Evolutionary conservation across 2,113 vertebrate species (phyloP), one percentile per base, ranked within the genome.

Genomic region (Proteles cristata): DNA sequence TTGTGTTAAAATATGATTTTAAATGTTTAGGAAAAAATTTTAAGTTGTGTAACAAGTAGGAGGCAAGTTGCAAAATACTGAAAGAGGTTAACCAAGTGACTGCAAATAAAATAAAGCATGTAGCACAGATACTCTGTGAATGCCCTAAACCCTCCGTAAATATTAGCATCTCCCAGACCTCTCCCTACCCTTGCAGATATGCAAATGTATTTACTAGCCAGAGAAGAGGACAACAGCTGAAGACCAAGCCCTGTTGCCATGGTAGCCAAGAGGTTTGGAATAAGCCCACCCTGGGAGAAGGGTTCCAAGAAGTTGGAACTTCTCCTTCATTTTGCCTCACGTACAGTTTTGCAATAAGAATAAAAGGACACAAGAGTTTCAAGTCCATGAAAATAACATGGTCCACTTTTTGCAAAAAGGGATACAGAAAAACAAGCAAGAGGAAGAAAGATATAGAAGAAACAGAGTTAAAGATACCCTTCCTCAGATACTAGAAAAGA

Each of bases 1-100:
- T 93, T 87, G 66, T 97, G 92, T 96, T 92, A 81, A 97, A 97
- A 88, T 90, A 90, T 85, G 81, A 93, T 97, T 92, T 95, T 19
- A 90, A 96, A 97, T 96, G 77, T 94, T 92, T 96, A 94, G 86
- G 69, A 83, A 77, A 89, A 89, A 92, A 39, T 91, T 89, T 89
- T 50, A 96, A 90, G 58, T 95, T 98, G 63, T 82, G 88, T 92
- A 95, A 97, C 86, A 93, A 68, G 66, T 77, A 35, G 53, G 84
- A 93, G 58, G 35, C 90, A 88, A 88, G 45, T 94, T 97, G 61
- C 81, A 96, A 97, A 97, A 96, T 90, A 61, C 33, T 73, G 65
- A 86, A 84, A 88, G 65, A 90, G 88, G 58, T 97, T 97, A 97
- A 71, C 63, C 82, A 92, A 82, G 48, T 96, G 95, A 93, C 65